These are phyloP conservation scores for Eulimnadia texana DNA, from an alignment of 1,140 invertebrate genomes.

Conservation along the genomic window DNA sequence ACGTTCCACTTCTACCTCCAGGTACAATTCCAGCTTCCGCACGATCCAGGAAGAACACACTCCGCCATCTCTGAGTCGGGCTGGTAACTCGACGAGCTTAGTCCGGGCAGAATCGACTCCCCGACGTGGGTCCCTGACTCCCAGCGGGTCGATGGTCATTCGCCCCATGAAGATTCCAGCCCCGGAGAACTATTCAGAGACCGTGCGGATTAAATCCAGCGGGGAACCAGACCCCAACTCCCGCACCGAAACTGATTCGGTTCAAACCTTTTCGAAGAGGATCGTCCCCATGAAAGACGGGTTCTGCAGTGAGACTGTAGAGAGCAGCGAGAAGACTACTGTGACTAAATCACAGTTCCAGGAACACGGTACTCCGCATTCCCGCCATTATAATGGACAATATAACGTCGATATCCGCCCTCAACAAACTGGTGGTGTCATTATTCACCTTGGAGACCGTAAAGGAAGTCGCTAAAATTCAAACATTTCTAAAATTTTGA, in stretches of 20 bases:
- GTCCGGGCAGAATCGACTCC: background rate
- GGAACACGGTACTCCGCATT: background rate
- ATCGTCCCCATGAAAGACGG: conserved; percentile 44
- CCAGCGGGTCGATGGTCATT: conserved; percentile 8
- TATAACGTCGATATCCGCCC: conserved; percentile 7
- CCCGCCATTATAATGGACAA: background rate
- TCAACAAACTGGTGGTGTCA: conserved; percentile 13
- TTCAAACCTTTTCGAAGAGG: conserved; percentile 47
- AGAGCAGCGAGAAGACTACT: conserved; percentile 49
- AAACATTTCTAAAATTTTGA: background rate
- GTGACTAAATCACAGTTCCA: conserved; percentile 30
- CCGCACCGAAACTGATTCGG: conserved; percentile 41
- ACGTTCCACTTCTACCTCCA: background rate
- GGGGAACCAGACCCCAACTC: conserved; percentile 44
- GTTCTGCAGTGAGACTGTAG: conserved; percentile 42
- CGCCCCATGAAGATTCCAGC: conserved; percentile 28
- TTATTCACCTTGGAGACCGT: conserved; percentile 10
- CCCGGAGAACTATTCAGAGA: conserved; percentile 53
- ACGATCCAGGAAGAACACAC: background rate
- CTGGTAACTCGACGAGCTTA: background rate
- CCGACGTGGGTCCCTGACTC: conserved; percentile 14
- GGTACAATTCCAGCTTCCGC: background rate
- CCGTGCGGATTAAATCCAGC: conserved; percentile 45
- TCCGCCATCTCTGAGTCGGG: background rate
- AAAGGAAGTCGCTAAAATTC: conserved; percentile 4